Evolutionary conservation across 2,797 vertebrate species (phyloP).

Genomic region (Lateolabrax maculatus): DNA sequence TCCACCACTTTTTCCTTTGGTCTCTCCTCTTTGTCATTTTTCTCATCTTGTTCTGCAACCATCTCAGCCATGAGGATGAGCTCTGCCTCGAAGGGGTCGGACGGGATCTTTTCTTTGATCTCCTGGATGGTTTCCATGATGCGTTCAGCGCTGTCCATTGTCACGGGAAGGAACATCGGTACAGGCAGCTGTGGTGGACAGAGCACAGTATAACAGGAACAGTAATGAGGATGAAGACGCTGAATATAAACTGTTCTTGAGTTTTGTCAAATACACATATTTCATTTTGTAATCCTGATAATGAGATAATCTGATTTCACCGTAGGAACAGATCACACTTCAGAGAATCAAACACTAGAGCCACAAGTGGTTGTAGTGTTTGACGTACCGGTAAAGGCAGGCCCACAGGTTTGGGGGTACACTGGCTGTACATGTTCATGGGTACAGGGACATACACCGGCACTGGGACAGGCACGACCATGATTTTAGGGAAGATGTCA

Average conservation of each 20-base stretch:
- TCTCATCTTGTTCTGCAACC: conserved; percentile 93
- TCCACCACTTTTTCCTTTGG: conserved; percentile 60
- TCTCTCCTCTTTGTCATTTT: conserved; percentile 61
- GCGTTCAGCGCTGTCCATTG: conserved; percentile 89
- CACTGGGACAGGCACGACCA: conserved; percentile 94
- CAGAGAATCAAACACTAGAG: neutral
- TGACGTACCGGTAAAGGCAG: conserved; percentile 92
- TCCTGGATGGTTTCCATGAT: conserved; percentile 92
- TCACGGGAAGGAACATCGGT: conserved; percentile 94
- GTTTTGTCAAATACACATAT: neutral
- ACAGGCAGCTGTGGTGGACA: conserved; percentile 89
- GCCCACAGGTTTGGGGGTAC: conserved; percentile 89
- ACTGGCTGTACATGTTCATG: conserved; percentile 95
- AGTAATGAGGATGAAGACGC: neutral
- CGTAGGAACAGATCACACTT: neutral
- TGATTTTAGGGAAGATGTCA: conserved; percentile 78
- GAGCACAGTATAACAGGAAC: neutral
- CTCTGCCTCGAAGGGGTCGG: conserved; percentile 94
- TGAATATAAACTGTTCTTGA: neutral
- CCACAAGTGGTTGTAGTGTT: neutral
- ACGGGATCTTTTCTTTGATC: conserved; percentile 93
- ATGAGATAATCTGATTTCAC: neutral
- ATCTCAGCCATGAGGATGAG: conserved; percentile 98
- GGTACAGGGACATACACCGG: conserved; percentile 95
- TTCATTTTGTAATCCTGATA: neutral